These are phyloP conservation scores for Takifugu flavidus DNA, from an alignment of 2,113 vertebrate species.

Conservation along the genomic window DNA sequence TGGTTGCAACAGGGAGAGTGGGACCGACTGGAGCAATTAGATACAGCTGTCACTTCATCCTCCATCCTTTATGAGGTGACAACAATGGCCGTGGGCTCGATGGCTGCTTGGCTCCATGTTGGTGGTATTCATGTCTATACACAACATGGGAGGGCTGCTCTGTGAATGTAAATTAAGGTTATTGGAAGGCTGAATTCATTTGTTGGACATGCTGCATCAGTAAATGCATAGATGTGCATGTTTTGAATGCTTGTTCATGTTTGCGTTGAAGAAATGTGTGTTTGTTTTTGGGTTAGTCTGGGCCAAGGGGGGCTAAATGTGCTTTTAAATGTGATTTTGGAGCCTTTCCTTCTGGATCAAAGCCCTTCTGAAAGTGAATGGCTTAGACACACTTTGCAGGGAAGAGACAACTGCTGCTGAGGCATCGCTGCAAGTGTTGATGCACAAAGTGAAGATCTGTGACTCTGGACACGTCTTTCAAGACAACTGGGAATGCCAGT, in stretches of 20 bases:
- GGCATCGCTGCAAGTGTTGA: conserved; percentile 30
- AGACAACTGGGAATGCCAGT: too few species aligned
- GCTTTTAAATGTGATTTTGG: conserved; percentile 34
- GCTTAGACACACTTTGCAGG: conserved; percentile 43
- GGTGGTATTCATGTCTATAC: not conserved
- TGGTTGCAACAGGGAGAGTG: conserved; percentile 66
- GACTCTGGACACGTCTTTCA: not conserved
- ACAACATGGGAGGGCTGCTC: not conserved
- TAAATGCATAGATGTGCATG: conserved; percentile 11
- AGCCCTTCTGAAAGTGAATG: conserved; percentile 38
- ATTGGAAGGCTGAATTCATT: not conserved
- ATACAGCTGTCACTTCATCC: conserved; percentile 74
- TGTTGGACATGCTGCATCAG: not conserved
- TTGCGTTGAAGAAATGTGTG: conserved; percentile 6
- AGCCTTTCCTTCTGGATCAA: conserved; percentile 24
- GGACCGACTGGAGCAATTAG: conserved; percentile 66
- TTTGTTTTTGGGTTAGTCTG: conserved; percentile 8
- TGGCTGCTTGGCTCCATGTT: conserved; percentile 45
- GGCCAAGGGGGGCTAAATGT: not conserved
- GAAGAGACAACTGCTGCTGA: conserved; percentile 40
- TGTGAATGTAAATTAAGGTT: too few species aligned
- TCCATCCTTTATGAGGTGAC: conserved; percentile 44
- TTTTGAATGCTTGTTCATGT: conserved; percentile 11
- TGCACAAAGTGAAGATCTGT: conserved; percentile 2
- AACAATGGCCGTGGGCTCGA: conserved; percentile 58